These are phyloP conservation scores for Hozukius guyotensis DNA, from an alignment of 2,797 vertebrate genomes.

Conservation along the genomic window DNA sequence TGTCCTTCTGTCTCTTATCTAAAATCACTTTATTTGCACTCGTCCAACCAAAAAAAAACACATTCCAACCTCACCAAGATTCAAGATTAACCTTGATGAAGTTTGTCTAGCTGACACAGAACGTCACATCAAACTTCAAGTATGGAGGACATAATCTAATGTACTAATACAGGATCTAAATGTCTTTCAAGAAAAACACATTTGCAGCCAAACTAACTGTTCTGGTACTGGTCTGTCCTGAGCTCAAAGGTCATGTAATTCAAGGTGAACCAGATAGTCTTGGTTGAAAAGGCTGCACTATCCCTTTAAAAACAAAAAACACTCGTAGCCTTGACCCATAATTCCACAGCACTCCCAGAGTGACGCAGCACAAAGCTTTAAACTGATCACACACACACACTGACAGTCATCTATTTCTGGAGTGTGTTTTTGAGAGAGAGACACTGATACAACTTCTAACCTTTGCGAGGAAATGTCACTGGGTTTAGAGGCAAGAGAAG, in stretches of 20 bases:
- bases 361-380: slow-evolving; percentile 63
- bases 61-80: neutral
- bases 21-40: neutral
- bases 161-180: neutral
- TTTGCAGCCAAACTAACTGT: neutral
- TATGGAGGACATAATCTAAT: neutral
- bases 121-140: neutral
- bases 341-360: slow-evolving; percentile 29
- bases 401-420: slow-evolving; percentile 68
- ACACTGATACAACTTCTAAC: slow-evolving; percentile 81
- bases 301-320: slow-evolving; percentile 28
- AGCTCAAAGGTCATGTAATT: slow-evolving; percentile 1
- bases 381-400: slow-evolving; percentile 25
- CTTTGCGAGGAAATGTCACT: slow-evolving; percentile 81
- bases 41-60: neutral
- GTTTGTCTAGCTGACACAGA: neutral
- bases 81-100: neutral
- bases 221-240: neutral
- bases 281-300: slow-evolving; percentile 9
- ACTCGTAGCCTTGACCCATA: slow-evolving; percentile 35
- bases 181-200: neutral
- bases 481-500: slow-evolving; percentile 35
- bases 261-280: neutral
- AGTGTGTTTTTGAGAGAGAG: slow-evolving; percentile 31
- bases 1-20: neutral